These are phyloP conservation scores for Haliclystus octoradiatus DNA, from an alignment of 30 jellyfish, hydroid and myxozoan genomes.

Conservation along the genomic window DNA sequence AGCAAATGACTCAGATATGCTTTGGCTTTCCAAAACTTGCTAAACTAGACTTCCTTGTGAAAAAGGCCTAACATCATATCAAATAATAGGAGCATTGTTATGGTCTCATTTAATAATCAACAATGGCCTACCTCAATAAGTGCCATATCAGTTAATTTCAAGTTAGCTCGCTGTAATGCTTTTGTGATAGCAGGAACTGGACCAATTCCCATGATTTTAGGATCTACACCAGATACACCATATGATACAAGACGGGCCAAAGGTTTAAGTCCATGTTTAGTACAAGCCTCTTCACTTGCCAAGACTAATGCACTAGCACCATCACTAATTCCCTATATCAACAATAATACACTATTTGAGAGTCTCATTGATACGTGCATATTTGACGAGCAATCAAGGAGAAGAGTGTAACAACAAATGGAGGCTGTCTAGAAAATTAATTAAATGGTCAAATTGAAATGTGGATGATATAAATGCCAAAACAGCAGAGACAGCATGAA, in stretches of 20 bases:
- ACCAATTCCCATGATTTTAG: conserved; percentile 90
- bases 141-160: conserved; percentile 67
- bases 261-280: conserved; percentile 53
- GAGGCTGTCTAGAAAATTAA: no score
- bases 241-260: conserved; percentile 71
- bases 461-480: no score
- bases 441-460: no score
- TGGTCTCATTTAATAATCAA: no score
- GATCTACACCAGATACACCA: conserved; percentile 87
- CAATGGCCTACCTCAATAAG: conserved; percentile 83
- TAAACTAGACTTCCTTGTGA: no score
- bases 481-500: no score
- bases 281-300: conserved; percentile 90
- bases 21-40: no score
- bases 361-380: not conserved
- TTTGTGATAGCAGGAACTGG: conserved; percentile 76
- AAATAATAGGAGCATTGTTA: no score
- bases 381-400: not conserved
- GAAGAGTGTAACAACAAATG: no score
- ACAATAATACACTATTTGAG: not conserved
- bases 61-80: no score
- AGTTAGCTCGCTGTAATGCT: conserved; percentile 48
- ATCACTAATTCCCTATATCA: conserved; percentile 73
- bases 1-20: no score
- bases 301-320: conserved; percentile 86